Evolutionary conservation across 2,113 vertebrate species (phyloP), one percentile per base, ranked within the genome.

Genomic region (Colius striatus): DNA sequence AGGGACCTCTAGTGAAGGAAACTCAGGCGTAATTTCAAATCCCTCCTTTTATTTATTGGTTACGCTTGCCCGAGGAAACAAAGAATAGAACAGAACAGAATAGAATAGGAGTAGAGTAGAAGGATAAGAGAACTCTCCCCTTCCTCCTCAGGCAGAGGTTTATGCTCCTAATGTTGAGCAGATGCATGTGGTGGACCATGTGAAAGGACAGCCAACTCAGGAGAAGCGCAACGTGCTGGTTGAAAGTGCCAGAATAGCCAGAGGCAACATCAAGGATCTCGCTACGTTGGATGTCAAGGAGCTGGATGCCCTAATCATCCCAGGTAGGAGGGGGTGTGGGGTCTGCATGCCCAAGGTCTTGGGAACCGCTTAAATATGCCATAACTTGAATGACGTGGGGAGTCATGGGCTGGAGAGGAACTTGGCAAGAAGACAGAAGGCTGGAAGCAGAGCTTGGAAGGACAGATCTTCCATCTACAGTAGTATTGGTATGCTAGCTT

Each of bases 181-280:
- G 97, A 98, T 99, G 98, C 98, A 99, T 7, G 98, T 99, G 63
- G 97, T 99, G 61, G 97, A 99, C 58, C 99, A 99, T 0, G 25
- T 97, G 58, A 98, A 98, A 84, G 98, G 98, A 8, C 95, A 98
- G 8, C 98, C 98, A 0, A 96, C 97, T 0, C 82, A 97, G 50
- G 98, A 99, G 96, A 98, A 97, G 73, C 97, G 98, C 47, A 99
- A 98, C 4, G 98, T 99, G 70, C 92, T 99, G 29, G 98, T 98
- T 72, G 99, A 99, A 90, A 99, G 98, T 4, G 98, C 98, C 15
- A 96, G 98, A 38, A 97, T 99, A 57, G 98, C 98, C 62, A 96
- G 99, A 26, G 99, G 99, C 36, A 97, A 98, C 72, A 98, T 99
- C 93, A 98, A 97, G 90, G 98, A 98, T 34, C 96, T 99, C n/a